Evolutionary conservation across 2,113 vertebrate genomes (phyloP).

Genomic region (zebrafish (Danio rerio)): DNA sequence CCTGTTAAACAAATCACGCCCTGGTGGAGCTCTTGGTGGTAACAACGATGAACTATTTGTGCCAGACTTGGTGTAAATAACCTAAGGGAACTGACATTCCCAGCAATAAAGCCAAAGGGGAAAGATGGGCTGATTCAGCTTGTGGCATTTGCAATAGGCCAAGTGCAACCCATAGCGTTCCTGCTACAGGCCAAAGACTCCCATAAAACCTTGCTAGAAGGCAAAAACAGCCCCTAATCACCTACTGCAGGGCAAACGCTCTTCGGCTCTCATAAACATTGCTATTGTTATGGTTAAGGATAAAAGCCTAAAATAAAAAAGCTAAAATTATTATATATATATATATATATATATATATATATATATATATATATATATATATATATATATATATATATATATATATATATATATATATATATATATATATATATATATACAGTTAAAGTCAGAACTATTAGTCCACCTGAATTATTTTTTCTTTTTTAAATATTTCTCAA

Average conservation of each 20-base stretch:
- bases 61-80: slow-evolving; percentile 12
- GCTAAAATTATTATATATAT: no score
- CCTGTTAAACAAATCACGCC: not conserved
- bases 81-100: slow-evolving; percentile 35
- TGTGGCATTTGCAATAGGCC: slow-evolving; percentile 38
- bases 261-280: not conserved
- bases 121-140: not conserved
- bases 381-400: no score
- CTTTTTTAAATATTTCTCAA: no score
- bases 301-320: no score
- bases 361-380: no score
- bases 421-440: no score
- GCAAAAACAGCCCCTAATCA: slow-evolving; percentile 4
- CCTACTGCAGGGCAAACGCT: no score
- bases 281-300: not conserved
- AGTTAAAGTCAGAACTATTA: no score
- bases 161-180: not conserved
- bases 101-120: slow-evolving; percentile 24
- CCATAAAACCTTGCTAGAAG: not conserved
- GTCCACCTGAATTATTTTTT: no score
- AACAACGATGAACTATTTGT: not conserved
- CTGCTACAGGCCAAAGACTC: slow-evolving; percentile 1
- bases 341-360: no score
- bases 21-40: not conserved
- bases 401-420: no score